Base-by-base conservation (phyloP, 2,888 invertebrate species). In the Tethea ocularis region DNA sequence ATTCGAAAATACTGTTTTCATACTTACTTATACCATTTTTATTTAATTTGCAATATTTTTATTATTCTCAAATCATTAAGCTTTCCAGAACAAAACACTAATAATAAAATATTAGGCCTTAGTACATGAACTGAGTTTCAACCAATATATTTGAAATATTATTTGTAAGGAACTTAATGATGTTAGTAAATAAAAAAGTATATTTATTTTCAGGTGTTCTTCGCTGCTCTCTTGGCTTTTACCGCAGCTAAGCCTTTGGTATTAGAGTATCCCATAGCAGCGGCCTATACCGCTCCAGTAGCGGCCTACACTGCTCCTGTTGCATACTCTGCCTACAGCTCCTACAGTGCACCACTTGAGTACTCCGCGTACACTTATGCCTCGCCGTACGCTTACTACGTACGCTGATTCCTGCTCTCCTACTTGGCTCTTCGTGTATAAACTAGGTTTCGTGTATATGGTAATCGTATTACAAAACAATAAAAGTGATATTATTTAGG, bases 231-330 rank as follows among this genome's bases (percentile, higher is more conserved):
- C 46, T 74, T 95, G 88, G 94, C 94, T 71, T 84, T 94, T 61
- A 93, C 91, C 54, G 79, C 88, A 58, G 94, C 94, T 51, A 92
- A 93, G 80, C 94, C 94, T 38, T 63, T 89, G 59, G 80, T 88
- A 60, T 77, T 82, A 64, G 86, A 87, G 63, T 90, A 86, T 65
- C 89, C 89, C 0, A 79, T 87, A 67, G 86, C 86, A 62, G 86
- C 82, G 22, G 86, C 83, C 1, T 90, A 94, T 69, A 91, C 94
- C 51, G 75, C 87, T 0, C 89, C 93, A 58, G 86, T 93, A 54
- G 86, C 93, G 20, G 92, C 93, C n/a, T 93, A 93, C 73, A 85
- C 92, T 5, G 90, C 94, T 2, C 93, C 94, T 2, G 87, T 93
- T 0, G 86, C 87, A 24, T 87, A 87, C 68, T 79, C 84, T 0